Base-by-base conservation (phyloP, 2,113 vertebrate species). In the Steatornis caripensis region DNA sequence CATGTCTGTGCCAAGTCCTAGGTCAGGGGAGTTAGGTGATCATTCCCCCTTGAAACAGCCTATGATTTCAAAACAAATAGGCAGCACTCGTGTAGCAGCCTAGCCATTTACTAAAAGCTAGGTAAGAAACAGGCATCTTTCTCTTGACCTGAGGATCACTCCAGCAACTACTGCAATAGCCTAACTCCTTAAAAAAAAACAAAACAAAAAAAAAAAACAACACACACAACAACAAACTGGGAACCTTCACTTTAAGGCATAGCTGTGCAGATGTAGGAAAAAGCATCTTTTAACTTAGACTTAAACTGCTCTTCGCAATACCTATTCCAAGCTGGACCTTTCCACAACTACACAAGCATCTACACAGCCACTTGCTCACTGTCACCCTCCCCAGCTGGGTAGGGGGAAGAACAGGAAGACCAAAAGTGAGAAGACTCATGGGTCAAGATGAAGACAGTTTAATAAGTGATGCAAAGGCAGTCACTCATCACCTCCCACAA, bases 341-440 rank as follows among this genome's bases (percentile, higher is more conserved):
- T 72, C 27, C 61, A 27, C 30, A 87, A 16, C 48, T n/a, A 45
- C 43, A 61, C 36, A 64, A 83, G 27, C 34, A 79, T 19, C 49
- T 19, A 62, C 24, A 43, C 29, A 62, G 41, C 24, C 0, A 0
- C n/a, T 62, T 0, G 0, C 15, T 45, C 29, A 15, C 60, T 64
- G 34, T 11, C 8, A 11, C 11, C 10, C 37, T 57, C 37, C 43
- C 24, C 36, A 26, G 61, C 2, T 3, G 17, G 36, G 34, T 3
- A 10, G 8, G 19, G 43, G 43, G 37, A n/a, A 48, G 22, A 61
- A 61, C 5, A 61, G n/a, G n/a, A n/a, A n/a, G n/a, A n/a, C n/a
- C n/a, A n/a, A n/a, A n/a, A n/a, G n/a, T n/a, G n/a, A n/a, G n/a
- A n/a, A n/a, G n/a, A n/a, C n/a, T n/a, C n/a, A n/a, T n/a, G n/a